Base-by-base conservation (phyloP, 2,113 vertebrate genomes). In the Epinephelus lanceolatus region DNA sequence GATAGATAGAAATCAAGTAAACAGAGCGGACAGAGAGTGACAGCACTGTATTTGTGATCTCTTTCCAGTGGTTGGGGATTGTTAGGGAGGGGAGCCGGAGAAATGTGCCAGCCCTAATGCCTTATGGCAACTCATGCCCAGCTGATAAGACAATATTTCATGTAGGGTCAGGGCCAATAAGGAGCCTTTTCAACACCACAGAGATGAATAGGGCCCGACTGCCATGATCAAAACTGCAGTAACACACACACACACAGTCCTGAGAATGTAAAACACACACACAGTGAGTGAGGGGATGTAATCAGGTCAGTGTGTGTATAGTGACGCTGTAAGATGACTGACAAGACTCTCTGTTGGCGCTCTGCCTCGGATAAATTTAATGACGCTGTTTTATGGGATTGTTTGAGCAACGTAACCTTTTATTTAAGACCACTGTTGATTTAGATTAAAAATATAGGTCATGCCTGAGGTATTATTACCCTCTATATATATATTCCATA, bases 91-190 rank as follows among this genome's bases (percentile, higher is more conserved):
- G 78, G 79, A 69, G 80, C 33, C 8, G 81, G 82, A 92, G 86
- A 89, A 75, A 91, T 87, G 89, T 88, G 84, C 88, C 80, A 63
- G 62, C 81, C 79, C 86, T 93, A 94, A 95, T 95, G 94, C 83
- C 88, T 93, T 84, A 92, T 93, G 92, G 92, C 92, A 93, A 94
- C 86, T 92, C 86, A 40, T 89, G 92, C 92, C 91, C 88, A 90
- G 90, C 87, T 94, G 92, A 94, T 93, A 92, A 92, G 85, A 93
- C 92, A 93, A 93, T 94, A 94, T 94, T 95, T 95, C 92, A 93
- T 91, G 86, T 86, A 65, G 89, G 94, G 91, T 94, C 94, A 92
- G 85, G 85, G 88, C 91, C 93, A 93, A 93, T 93, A 92, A 93
- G 89, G 88, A 91, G 90, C 90, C 89, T 91, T 94, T 94, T 94